Evolutionary conservation across 2,888 invertebrate species (phyloP), one percentile per base, ranked within the genome.

Genomic region (Caenorhabditis virilis): DNA sequence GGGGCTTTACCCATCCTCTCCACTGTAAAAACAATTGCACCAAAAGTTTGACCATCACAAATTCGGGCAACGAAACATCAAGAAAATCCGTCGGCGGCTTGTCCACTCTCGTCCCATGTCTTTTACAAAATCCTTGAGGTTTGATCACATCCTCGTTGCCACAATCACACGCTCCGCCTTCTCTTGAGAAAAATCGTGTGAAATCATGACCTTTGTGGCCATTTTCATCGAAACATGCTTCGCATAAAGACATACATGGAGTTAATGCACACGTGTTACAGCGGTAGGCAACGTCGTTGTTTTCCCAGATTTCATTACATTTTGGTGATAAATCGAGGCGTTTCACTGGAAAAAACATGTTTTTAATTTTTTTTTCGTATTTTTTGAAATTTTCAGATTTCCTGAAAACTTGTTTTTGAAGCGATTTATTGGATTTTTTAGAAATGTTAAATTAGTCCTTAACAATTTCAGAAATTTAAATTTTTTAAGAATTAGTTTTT

Each of bases 261-360:
- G 77, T 80, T 74, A 93, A 92, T 68, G 93, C 92, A 86, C 94
- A 95, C 1, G 94, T 95, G 63, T 93, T 90, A 85, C 98, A 98
- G 42, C 98, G 88, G 87, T 97, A 98, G 6, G 98, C 98, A 51
- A 98, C 93, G 83, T 95, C 95, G 84, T 97, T 93, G 47, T 95
- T 93, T 52, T 95, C 95, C 98, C 98, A 98, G 47, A 98, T 97
- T 47, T 95, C 87, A 15, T 97, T 95, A 87, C 98, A 98, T 76
- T 93, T 95, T 30, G 64, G 36, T 5, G 78, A 74, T 47, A 57
- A 74, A 53, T 79, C 71, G 35, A 70, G 65, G 11, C 41, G 22
- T n/a, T 46, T 39, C 68, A 79, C 79, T 79, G 61, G 50, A 78
- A n/a, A n/a, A n/a, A n/a, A n/a, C n/a, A n/a, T n/a, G n/a, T n/a